Evolutionary conservation across 2,888 invertebrate genomes (phyloP).

Genomic region (Eupeodes luniger): DNA sequence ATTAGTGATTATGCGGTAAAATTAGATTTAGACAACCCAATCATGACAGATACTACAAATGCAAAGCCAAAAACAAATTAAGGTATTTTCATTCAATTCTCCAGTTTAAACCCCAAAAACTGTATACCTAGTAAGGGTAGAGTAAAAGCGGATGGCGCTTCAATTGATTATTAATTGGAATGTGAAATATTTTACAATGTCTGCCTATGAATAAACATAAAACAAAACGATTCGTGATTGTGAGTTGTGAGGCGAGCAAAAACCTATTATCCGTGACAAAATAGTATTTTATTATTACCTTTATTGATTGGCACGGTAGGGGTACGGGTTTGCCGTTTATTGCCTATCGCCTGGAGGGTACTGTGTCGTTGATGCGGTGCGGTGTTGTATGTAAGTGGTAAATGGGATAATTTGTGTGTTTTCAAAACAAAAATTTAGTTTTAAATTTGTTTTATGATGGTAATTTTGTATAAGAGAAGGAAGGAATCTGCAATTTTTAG

Average conservation of each 20-base stretch:
- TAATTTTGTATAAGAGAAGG: no score
- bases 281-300: background rate
- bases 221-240: background rate
- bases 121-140: background rate
- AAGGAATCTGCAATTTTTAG: no score
- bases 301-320: background rate
- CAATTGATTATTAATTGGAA: constrained; percentile 74
- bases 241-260: background rate
- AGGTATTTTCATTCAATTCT: constrained; percentile 12
- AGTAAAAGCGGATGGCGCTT: constrained; percentile 27
- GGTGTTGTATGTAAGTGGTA: no score
- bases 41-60: constrained; percentile 6
- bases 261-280: constrained; percentile 11
- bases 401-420: no score
- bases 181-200: constrained; percentile 64
- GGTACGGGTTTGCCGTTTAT: no score
- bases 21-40: constrained; percentile 37
- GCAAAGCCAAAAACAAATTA: constrained; percentile 24
- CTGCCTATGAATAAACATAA: background rate
- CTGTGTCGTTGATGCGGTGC: no score
- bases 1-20: constrained; percentile 73
- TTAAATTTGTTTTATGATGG: no score
- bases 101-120: background rate
- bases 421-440: no score
- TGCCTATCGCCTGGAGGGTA: no score